Evolutionary conservation across 2,113 vertebrate species (phyloP), one percentile per base, ranked within the genome.

Genomic region (Brachyhypopomus occidentalis): DNA sequence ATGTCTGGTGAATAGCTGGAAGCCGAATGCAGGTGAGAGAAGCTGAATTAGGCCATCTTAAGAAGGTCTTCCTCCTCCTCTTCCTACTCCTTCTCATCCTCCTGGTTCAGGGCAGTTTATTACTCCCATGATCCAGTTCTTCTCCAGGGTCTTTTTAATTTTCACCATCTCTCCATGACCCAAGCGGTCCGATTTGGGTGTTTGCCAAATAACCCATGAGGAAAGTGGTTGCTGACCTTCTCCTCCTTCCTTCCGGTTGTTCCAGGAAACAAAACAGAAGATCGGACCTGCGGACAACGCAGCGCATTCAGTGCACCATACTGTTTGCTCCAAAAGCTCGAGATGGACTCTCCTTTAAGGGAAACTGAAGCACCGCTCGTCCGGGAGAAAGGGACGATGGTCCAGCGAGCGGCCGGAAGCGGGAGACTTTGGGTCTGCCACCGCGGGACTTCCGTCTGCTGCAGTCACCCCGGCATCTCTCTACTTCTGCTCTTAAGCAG

Each of bases 131-230:
- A 86, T 86, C 78, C 60, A 55, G 14, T 52, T 77, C 69, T 41
- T 59, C 79, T 80, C 27, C 38, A 27, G 36, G 69, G 76, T 72
- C 80, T 80, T 84, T 69, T 79, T 83, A 78, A 81, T 79, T 85
- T 85, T 79, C 80, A 78, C 66, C 77, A 36, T 69, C 48, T 67
- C 36, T 19, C 89, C 84, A 81, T 8, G 11, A 71, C 55, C 52
- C 55, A 74, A 82, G 80, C n/a, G 8, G 64, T 62, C 71, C 62
- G 66, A 1, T 30, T 30, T 30, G 30, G 41, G 72, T 74, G 81
- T 78, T 85, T 86, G 83, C 86, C 89, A 89, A 88, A 89, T 90
- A 88, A 90, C 88, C 75, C 85, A 85, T 84, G 85, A 83, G 83
- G 25, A 81, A 79, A 60, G 81, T 23, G 36, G 58, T n/a, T 6